Conservation (phyloP, 2,888 invertebrate species). For the Odontocolon sp. region DNA sequence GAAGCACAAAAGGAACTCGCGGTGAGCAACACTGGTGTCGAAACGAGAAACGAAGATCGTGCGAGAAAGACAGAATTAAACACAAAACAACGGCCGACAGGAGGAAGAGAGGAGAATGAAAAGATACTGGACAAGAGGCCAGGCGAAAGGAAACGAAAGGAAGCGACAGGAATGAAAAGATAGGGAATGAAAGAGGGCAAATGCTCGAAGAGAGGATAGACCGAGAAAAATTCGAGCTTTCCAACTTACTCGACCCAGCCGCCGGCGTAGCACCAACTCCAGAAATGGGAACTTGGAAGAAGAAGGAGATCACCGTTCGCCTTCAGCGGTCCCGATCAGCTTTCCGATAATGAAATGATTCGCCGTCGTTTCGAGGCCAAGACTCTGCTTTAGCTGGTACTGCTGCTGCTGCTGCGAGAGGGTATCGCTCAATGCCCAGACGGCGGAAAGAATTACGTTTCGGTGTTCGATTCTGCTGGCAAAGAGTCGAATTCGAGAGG, state of each 20-base stretch:
- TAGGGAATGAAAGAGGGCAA: not conserved
- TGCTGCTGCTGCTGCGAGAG: slow-evolving; percentile 18
- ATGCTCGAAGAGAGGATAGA: slow-evolving; percentile 11
- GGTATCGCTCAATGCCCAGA: slow-evolving; percentile 56
- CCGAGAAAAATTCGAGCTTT: slow-evolving; percentile 31
- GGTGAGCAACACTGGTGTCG: slow-evolving; percentile 12
- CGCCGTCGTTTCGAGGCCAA: slow-evolving; percentile 49
- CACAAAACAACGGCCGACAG: not conserved
- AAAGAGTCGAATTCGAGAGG: slow-evolving; percentile 31
- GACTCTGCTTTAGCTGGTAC: slow-evolving; percentile 15
- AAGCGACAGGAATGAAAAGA: not conserved
- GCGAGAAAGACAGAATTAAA: not conserved
- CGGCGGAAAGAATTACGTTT: slow-evolving; percentile 52
- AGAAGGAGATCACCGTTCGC: slow-evolving; percentile 32
- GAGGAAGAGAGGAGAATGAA: not conserved
- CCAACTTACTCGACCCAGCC: slow-evolving; percentile 44
- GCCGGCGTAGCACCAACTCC: slow-evolving; percentile 5
- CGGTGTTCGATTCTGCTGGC: slow-evolving; percentile 9
- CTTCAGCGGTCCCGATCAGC: slow-evolving; percentile 63
- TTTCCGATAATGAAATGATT: slow-evolving; percentile 70
- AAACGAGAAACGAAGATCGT: slow-evolving; percentile 4
- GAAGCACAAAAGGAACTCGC: slow-evolving; percentile 59
- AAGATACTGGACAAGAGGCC: not conserved
- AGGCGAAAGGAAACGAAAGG: slow-evolving; percentile 1
- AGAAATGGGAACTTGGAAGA: slow-evolving; percentile 11